These are phyloP conservation scores for Beris chalybata DNA, from an alignment of 2,888 invertebrate species.

Conservation along the genomic window DNA sequence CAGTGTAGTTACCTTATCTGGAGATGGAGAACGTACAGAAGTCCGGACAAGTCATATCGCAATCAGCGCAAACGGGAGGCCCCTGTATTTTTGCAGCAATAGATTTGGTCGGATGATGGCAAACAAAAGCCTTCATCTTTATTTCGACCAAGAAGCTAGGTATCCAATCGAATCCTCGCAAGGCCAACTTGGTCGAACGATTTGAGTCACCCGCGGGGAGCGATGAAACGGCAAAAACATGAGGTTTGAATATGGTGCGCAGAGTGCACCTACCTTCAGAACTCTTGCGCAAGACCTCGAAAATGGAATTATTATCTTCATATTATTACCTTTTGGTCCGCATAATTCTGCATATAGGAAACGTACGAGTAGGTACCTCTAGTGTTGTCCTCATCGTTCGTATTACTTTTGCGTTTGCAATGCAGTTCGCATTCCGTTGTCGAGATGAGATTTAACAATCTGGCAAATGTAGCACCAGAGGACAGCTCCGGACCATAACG, in stretches of 20 bases:
- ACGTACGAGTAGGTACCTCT: not conserved
- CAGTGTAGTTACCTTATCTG: too few species aligned
- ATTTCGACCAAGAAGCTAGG: too few species aligned
- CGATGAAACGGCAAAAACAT: slow-evolving; percentile 28
- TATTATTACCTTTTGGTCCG: slow-evolving; percentile 10
- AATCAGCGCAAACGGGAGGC: too few species aligned
- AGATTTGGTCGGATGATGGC: too few species aligned
- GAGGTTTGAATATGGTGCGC: slow-evolving; percentile 26
- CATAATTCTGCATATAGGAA: not conserved
- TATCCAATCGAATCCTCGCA: too few species aligned
- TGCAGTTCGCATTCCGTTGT: not conserved
- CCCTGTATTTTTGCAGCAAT: too few species aligned
- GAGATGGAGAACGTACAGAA: too few species aligned
- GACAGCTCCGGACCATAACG: slow-evolving; percentile 23
- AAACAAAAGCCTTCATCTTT: too few species aligned
- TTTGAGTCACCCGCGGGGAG: slow-evolving; percentile 28
- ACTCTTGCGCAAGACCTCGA: slow-evolving; percentile 5
- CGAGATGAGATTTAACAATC: slow-evolving; percentile 11
- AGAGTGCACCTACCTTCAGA: slow-evolving; percentile 17
- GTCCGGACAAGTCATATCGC: too few species aligned
- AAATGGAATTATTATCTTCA: slow-evolving; percentile 32
- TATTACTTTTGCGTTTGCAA: slow-evolving; percentile 1
- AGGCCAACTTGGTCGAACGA: slow-evolving; percentile 19
- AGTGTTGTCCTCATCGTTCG: too few species aligned
- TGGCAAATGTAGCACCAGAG: slow-evolving; percentile 10